Base-by-base conservation (phyloP, 64 coral and sea anemone species). In the Porites lutea region DNA sequence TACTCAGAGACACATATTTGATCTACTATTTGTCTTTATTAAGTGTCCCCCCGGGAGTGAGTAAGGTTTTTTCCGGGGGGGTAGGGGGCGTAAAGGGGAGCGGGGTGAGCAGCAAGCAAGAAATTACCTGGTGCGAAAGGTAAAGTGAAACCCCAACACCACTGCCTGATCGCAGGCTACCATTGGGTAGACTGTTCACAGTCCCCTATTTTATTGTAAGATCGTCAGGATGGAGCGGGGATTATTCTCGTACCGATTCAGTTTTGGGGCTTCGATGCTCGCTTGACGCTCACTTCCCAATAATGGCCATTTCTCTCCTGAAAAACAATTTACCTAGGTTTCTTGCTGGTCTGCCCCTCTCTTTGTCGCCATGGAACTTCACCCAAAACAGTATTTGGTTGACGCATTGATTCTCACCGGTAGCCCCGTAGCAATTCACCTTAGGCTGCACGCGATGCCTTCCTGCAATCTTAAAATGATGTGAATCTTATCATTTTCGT, bases 1-100 rank as follows among this genome's bases (percentile, higher is more conserved):
- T 68, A 68, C 65, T 68, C 65, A 68, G 65, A 68, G 65, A 68
- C 65, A 68, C 65, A 68, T 68, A 68, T 68, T 68, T 68, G 65
- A 68, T 68, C n/a, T 68, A 68, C 65, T 68, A 68, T 68, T 68
- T 68, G 7, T 68, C 6, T 68, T 68, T 68, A 68, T 68, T 68
- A 14, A 68, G 15, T 68, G 65, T 1, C 27, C 27, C 65, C 65
- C 65, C 65, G 65, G 65, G 65, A 68, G 65, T 68, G 65, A 68
- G 0, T 68, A 2, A 68, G 65, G 0, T 68, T 63, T 63, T 63
- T 63, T 63, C 4, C 16, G 7, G 65, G 65, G 65, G 65, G 18
- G 65, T 15, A 20, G 65, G 65, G 65, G 22, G 65, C 0, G 9
- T 6, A 68, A 68, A 68, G 65, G 65, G 65, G 65, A 68, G 65